Evolutionary conservation across 92 coral and sea anemone genomes (phyloP).

Genomic region (Epizoanthus fatuus): DNA sequence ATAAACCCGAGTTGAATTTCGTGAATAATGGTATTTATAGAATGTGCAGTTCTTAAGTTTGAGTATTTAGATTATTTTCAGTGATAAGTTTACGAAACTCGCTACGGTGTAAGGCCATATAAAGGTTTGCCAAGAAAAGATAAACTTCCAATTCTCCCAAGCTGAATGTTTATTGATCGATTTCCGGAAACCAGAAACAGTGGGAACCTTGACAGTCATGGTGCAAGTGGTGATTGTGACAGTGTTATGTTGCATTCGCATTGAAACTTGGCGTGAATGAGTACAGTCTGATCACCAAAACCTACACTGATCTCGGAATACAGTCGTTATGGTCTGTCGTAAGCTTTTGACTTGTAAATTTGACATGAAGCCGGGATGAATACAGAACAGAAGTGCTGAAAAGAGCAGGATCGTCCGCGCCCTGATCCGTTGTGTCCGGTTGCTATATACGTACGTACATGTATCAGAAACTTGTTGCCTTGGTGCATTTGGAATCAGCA

Average conservation of each 20-base stretch:
- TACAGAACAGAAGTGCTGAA: background rate
- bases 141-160: constrained; percentile 2
- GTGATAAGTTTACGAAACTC: background rate
- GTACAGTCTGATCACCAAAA: background rate
- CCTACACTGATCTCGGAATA: no score
- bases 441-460: no score
- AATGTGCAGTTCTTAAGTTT: no score
- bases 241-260: background rate
- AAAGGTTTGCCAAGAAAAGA: background rate
- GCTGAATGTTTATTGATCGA: background rate
- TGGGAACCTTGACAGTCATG: background rate
- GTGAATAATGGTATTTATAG: background rate
- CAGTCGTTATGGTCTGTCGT: no score
- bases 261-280: background rate
- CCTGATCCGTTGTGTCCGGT: no score
- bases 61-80: no score
- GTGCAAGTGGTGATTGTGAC: background rate
- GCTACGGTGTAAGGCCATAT: constrained; percentile 4
- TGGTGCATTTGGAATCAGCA: no score
- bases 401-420: background rate
- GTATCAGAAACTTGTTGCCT: no score
- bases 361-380: background rate
- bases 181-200: background rate
- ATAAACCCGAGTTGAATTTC: constrained; percentile 11
- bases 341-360: no score